phyloP scores from a whole-genome alignment of 2,113 vertebrate species.

The Paratilapia polleni region DNA sequence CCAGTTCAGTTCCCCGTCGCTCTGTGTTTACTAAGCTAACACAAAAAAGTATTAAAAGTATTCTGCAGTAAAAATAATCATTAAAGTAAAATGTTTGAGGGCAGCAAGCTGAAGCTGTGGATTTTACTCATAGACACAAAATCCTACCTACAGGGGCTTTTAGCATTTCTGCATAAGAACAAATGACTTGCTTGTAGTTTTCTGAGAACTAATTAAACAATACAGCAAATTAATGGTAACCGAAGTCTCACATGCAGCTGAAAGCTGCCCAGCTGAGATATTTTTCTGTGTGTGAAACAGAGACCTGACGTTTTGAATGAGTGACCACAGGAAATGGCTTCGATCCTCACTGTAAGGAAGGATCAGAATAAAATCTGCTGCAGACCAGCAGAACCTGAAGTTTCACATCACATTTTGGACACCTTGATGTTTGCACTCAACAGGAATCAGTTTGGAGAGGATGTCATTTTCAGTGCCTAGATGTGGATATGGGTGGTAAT shows the following conservation, averaged over 20 bases:
- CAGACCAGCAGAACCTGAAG: neutral
- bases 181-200: neutral
- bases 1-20: too few species aligned
- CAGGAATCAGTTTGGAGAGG: neutral
- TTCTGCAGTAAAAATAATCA: too few species aligned
- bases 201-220: too few species aligned
- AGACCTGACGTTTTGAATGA: neutral
- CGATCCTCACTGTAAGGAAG: fast-evolving
- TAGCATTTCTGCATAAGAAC: neutral
- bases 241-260: too few species aligned
- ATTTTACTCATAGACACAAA: neutral
- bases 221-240: too few species aligned
- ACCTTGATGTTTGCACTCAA: neutral
- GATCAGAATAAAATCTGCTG: neutral
- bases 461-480: neutral
- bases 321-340: neutral
- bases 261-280: too few species aligned
- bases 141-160: neutral
- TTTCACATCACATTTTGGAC: neutral
- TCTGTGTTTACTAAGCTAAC: neutral
- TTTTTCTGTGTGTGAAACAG: neutral
- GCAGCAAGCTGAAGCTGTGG: neutral
- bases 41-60: too few species aligned
- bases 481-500: neutral
- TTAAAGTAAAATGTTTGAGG: neutral